Conservation (phyloP, 92 coral and sea anemone genomes). For the Micromussa lordhowensis region DNA sequence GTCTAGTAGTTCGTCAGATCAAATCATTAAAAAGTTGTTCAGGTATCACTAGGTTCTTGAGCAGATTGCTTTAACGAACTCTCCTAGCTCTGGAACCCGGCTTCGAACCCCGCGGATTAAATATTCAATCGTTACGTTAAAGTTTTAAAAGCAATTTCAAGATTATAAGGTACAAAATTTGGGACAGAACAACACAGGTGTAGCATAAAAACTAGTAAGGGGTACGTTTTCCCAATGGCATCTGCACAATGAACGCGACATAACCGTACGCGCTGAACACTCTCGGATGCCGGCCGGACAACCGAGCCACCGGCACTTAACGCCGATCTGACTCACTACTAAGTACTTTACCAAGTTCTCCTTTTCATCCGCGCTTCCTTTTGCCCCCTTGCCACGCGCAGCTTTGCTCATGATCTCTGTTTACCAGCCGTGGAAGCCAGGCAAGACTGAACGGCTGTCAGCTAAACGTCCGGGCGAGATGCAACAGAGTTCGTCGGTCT, state of each 20-base stretch:
- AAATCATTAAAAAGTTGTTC: background rate
- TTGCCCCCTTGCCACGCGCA: conserved; percentile 7
- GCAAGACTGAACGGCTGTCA: background rate
- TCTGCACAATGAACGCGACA: background rate
- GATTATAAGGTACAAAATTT: background rate
- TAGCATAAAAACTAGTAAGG: background rate
- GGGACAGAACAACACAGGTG: background rate
- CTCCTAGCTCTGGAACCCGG: background rate
- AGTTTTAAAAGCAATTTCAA: background rate
- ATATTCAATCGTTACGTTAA: background rate
- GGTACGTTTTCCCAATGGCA: background rate
- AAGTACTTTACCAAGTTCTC: conserved; percentile 41
- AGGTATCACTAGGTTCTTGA: background rate
- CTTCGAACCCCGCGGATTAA: background rate
- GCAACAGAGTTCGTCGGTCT: background rate
- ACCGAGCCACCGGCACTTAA: too few relatives aligned
- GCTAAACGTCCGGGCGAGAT: background rate
- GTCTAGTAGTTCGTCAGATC: background rate
- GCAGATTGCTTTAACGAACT: background rate
- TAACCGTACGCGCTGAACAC: background rate
- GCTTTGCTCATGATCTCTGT: conserved; percentile 33
- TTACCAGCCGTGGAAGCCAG: conserved; percentile 10
- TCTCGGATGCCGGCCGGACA: too few relatives aligned
- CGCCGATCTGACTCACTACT: too few relatives aligned
- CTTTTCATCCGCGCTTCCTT: conserved; percentile 27